Conservation (phyloP, 37 sponge, comb jelly and placozoan genomes). For the Ephydatia muelleri region DNA sequence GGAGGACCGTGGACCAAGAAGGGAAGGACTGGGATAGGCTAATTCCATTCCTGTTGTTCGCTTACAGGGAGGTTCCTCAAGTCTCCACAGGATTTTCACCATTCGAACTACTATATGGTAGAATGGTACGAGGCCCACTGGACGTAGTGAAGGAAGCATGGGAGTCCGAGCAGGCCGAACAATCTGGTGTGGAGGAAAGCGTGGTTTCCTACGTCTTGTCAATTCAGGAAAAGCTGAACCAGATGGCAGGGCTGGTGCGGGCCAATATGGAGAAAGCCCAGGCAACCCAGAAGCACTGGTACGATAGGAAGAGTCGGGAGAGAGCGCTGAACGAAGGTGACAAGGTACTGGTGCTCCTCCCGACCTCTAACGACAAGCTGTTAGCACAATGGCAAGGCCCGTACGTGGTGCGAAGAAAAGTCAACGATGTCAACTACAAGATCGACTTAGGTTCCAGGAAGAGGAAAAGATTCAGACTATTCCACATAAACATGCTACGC, state of each 20-base stretch:
- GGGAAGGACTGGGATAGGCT: conserved; percentile 15
- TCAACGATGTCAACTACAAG: no score
- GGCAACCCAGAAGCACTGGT: not conserved
- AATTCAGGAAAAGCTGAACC: not conserved
- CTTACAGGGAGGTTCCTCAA: no score
- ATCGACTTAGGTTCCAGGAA: no score
- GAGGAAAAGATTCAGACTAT: no score
- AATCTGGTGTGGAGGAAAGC: no score
- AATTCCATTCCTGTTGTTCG: no score
- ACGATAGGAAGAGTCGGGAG: not conserved
- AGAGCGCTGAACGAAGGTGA: not conserved
- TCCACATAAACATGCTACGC: no score
- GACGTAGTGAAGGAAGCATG: conserved; percentile 13
- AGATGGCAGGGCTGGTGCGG: not conserved
- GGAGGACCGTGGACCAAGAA: not conserved
- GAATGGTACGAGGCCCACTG: conserved; percentile 19
- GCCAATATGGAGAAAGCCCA: not conserved
- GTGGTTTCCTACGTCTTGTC: not conserved
- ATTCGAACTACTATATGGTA: no score
- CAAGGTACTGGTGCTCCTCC: conserved; percentile 11
- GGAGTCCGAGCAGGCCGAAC: not conserved
- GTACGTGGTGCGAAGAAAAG: no score
- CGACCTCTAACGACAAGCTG: not conserved
- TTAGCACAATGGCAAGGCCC: no score
- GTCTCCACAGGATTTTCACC: conserved; percentile 26